Percentiles rank a stretch among this genome's conserved stretches.
Conservation (phyloP, 2,888 invertebrate species). For the Helleia helle region DNA sequence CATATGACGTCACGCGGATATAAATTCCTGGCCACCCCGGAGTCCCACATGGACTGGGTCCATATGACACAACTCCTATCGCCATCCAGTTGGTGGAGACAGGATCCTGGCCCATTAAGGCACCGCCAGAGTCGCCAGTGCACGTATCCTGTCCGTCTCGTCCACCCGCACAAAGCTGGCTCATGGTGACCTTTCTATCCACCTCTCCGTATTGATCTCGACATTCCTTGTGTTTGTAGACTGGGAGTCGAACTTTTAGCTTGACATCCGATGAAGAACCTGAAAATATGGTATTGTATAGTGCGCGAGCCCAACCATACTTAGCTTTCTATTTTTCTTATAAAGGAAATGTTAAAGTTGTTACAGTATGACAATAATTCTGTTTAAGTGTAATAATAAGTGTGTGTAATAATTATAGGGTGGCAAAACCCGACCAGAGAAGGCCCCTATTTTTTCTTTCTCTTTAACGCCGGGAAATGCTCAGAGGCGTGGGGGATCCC, state of each 20-base stretch:
- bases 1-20: slow-evolving; percentile 38
- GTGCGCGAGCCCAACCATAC: too few species aligned
- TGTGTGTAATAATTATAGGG: too few species aligned
- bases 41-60: slow-evolving; percentile 21
- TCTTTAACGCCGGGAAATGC: too few species aligned
- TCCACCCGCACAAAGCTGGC: slow-evolving; percentile 13
- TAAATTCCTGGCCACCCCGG: slow-evolving; percentile 46
- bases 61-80: slow-evolving; percentile 11
- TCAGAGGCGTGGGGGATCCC: too few species aligned
- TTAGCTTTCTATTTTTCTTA: too few species aligned
- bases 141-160: slow-evolving; percentile 67
- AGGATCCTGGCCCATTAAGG: slow-evolving; percentile 43
- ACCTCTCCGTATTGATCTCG: background rate
- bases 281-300: too few species aligned
- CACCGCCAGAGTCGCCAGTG: slow-evolving; percentile 78
- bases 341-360: too few species aligned
- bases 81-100: slow-evolving; percentile 8
- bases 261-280: slow-evolving; percentile 6
- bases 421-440: too few species aligned
- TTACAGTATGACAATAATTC: too few species aligned
- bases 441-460: too few species aligned
- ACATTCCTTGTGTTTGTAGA: slow-evolving; percentile 1
- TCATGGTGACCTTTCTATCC: background rate
- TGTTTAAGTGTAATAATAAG: too few species aligned
- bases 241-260: slow-evolving; percentile 2